Evolutionary conservation across 1,140 invertebrate species (phyloP), one percentile per base, ranked within the genome.

Genomic region (Tetragnatha versicolor): DNA sequence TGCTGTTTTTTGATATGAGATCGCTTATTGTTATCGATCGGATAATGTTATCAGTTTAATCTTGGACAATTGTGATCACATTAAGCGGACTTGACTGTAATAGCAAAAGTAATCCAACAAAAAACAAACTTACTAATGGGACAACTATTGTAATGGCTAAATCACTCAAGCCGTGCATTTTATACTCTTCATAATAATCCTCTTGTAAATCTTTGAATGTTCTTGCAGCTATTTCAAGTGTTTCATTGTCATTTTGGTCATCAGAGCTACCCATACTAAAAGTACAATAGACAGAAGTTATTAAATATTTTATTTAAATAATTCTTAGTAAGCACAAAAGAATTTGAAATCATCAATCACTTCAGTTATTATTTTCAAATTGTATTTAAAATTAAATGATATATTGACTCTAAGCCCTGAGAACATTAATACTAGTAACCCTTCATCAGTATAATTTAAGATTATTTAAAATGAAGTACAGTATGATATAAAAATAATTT

Each of bases 201-300:
- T 86, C 82, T 79, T 94, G 91, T 7, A 97, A 86, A 77, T 90
- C 89, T 65, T 89, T 89, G 81, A 97, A 95, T 9, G 92, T 89
- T 45, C 89, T 86, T 37, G 91, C 91, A 39, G 91, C 91, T 72
- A 93, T 90, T 61, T 90, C 89, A 22, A 97, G 85, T 0, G 90
- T 90, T 42, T 94, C 85, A 33, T 89, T 88, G n/a, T 79, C 72
- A 20, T 66, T 14, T 45, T 70, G 35, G 45, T 69, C 37, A 14
- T 53, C 76, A 58, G 49, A 70, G 17, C 39, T 42, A 31, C 81
- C 60, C 55, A 77, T 60, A 27, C 77, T 79, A 33, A 42, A 76
- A 79, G 1, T 17, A 47, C 14, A 94, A 76, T 29, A 55, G 17
- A 31, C 17, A 49, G 12, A 31, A 27, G 29, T 51, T 51, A 20